Evolutionary conservation across 2,113 vertebrate species (phyloP).

Genomic region (Platysternon megacephalum): DNA sequence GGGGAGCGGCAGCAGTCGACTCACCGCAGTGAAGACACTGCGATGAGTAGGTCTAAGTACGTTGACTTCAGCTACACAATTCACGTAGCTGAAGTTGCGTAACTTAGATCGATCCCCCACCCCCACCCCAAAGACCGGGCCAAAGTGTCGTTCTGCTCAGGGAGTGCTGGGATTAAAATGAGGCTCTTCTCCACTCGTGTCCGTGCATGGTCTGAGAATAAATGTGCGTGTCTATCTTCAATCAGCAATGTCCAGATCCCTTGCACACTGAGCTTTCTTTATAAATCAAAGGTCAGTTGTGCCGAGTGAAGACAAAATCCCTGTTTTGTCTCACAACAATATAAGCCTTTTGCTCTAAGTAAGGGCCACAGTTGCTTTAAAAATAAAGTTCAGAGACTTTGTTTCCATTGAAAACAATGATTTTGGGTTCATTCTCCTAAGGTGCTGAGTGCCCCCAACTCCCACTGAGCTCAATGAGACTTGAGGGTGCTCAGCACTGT

Average conservation of each 20-base stretch:
- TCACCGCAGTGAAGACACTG: no score
- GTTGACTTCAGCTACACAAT: no score
- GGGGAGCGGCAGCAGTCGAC: no score
- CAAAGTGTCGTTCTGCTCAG: background rate
- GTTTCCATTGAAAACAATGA: constrained; percentile 59
- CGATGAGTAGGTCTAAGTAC: no score
- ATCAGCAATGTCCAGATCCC: constrained; percentile 4
- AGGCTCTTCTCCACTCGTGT: background rate
- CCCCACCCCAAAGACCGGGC: no score
- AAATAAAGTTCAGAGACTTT: constrained; percentile 48
- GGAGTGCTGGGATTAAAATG: background rate
- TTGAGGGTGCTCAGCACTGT: background rate
- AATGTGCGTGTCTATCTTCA: background rate
- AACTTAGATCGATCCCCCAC: no score
- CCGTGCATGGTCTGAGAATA: background rate
- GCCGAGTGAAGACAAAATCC: constrained; percentile 48
- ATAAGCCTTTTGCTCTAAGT: constrained; percentile 31
- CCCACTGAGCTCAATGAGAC: constrained; percentile 1
- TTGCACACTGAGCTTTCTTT: constrained; percentile 21
- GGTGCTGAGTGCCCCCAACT: constrained; percentile 46
- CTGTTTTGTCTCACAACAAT: background rate
- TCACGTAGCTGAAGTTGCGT: no score
- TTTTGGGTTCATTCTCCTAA: constrained; percentile 59
- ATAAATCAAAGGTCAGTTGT: constrained; percentile 59
- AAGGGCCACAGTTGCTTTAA: constrained; percentile 40